A percentile compares a stretch with the other conserved stretches of the same genome.
Conservation (phyloP, 2,113 vertebrate species). For the Gracilinanus agilis region DNA sequence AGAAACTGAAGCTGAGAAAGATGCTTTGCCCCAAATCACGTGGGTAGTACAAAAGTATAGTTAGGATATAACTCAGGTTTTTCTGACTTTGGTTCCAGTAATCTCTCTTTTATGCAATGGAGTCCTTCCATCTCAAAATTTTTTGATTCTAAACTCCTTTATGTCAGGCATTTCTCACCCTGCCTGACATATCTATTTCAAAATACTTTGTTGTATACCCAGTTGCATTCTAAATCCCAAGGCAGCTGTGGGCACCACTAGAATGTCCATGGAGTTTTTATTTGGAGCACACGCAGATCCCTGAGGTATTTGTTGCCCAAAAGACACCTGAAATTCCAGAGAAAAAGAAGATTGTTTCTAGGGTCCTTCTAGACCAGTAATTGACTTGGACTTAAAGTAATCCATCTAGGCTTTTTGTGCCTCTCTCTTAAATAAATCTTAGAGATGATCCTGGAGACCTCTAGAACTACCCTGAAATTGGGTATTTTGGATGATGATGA, state of each 20-base stretch:
- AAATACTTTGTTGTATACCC: neutral
- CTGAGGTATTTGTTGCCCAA: neutral
- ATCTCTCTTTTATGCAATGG: neutral
- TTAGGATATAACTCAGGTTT: neutral
- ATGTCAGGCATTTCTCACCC: neutral
- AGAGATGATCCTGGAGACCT: neutral
- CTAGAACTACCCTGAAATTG: neutral
- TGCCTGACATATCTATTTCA: neutral
- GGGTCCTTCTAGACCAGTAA: neutral
- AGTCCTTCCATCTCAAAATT: neutral
- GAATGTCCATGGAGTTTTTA: neutral
- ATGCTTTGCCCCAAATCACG: neutral
- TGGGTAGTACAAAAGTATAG: neutral
- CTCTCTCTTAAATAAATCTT: neutral
- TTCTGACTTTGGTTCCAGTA: neutral
- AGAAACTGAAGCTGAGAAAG: neutral
- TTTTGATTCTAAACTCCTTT: neutral
- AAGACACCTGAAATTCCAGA: slow-evolving; percentile 9
- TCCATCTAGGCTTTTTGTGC: neutral
- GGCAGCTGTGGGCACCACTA: neutral
- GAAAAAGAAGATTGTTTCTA: neutral
- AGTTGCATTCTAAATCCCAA: too few relatives aligned
- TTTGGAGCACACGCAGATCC: neutral
- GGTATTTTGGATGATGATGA: neutral
- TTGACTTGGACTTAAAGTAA: neutral